Evolutionary conservation across 2,113 vertebrate species (phyloP).

Genomic region (Cyanoliseus patagonus): DNA sequence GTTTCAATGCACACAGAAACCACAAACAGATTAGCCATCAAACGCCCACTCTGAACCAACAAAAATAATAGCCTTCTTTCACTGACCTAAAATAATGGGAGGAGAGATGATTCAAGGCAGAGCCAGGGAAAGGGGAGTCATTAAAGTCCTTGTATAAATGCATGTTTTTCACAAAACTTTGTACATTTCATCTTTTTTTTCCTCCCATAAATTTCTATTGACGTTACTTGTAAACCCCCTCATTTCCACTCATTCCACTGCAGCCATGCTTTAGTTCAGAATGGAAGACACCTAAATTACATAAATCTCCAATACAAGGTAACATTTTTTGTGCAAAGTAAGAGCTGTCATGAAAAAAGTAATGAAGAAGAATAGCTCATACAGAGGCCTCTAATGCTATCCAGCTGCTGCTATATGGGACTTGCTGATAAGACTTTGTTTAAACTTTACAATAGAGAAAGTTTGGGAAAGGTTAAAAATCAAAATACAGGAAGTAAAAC

Average conservation of each 20-base stretch:
- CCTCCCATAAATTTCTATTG: slow-evolving; percentile 14
- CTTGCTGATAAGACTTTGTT: slow-evolving; percentile 80
- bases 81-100: background rate
- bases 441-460: slow-evolving; percentile 78
- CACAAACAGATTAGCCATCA: background rate
- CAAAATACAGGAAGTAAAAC: slow-evolving; percentile 75
- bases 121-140: background rate
- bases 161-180: background rate
- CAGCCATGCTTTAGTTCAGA: slow-evolving; percentile 72
- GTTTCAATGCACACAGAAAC: background rate
- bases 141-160: background rate
- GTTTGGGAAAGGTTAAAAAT: slow-evolving; percentile 79
- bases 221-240: slow-evolving; percentile 13
- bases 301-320: slow-evolving; percentile 91
- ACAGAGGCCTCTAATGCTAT: slow-evolving; percentile 88
- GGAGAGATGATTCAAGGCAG: background rate
- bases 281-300: slow-evolving; percentile 83
- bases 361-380: slow-evolving; percentile 93
- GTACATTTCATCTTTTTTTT: background rate
- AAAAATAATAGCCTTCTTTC: background rate
- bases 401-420: slow-evolving; percentile 89
- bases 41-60: background rate
- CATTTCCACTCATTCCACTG: background rate
- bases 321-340: slow-evolving; percentile 85
- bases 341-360: slow-evolving; percentile 87